A percentile compares a stretch with the other conserved stretches of the same genome.
Evolutionary conservation across 1,140 invertebrate genomes (phyloP).

Genomic region (Pectinophora gossypiella): DNA sequence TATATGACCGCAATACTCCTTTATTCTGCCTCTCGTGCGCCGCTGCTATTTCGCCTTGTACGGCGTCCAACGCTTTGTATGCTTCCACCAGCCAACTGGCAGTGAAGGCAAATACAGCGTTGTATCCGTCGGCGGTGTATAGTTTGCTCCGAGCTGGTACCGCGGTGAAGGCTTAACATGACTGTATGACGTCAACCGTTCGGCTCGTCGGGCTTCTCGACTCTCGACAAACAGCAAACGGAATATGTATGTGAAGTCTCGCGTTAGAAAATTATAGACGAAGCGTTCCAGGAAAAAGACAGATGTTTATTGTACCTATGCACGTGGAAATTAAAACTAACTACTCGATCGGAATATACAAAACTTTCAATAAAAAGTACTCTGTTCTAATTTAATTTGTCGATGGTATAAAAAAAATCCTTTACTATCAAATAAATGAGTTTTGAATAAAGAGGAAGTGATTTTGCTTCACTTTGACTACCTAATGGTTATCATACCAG

Average conservation of each 20-base stretch:
- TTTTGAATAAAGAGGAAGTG: no score
- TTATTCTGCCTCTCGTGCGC: slow-evolving; percentile 25
- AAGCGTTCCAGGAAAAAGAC: no score
- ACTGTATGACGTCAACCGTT: slow-evolving; percentile 68
- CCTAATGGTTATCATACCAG: no score
- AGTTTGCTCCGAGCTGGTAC: slow-evolving; percentile 18
- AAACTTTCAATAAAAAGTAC: no score
- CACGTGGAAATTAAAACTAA: no score
- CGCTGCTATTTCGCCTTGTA: slow-evolving; percentile 7
- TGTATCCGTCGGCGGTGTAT: slow-evolving; percentile 9
- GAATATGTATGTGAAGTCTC: slow-evolving; percentile 29
- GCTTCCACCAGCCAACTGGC: background rate
- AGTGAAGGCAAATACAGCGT: slow-evolving; percentile 14
- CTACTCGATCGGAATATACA: no score
- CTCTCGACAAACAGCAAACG: slow-evolving; percentile 62
- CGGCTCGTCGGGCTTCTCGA: slow-evolving; percentile 66
- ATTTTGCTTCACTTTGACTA: no score
- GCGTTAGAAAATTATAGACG: slow-evolving; percentile 59
- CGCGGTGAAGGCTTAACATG: slow-evolving; percentile 55
- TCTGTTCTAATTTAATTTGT: no score
- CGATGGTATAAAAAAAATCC: no score
- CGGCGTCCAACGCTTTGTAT: slow-evolving; percentile 16
- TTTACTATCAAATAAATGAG: no score
- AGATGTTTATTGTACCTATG: no score
- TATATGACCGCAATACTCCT: slow-evolving; percentile 70